Evolutionary conservation across 2,797 vertebrate species (phyloP).

Genomic region (Ctenosaura bakeri): DNA sequence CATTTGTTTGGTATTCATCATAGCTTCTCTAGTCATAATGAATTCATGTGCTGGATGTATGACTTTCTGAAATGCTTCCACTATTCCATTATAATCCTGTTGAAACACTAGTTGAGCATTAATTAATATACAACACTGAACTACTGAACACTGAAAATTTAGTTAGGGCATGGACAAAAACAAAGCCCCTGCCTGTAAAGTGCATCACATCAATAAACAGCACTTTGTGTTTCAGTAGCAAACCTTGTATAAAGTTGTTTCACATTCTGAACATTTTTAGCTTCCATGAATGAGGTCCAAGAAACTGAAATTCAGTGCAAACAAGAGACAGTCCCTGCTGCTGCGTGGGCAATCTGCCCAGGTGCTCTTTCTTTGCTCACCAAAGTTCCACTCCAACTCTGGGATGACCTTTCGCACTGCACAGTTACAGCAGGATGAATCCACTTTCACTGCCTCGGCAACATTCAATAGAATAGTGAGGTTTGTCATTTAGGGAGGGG

Average conservation of each 20-base stretch:
- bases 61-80: conserved; percentile 61
- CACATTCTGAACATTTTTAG: not conserved
- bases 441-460: no score
- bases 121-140: conserved; percentile 66
- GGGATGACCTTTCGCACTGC: not conserved
- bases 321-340: not conserved
- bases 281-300: not conserved
- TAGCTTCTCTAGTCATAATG: conserved; percentile 60
- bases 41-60: conserved; percentile 54
- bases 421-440: no score
- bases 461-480: no score
- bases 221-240: not conserved
- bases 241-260: not conserved
- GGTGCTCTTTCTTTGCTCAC: not conserved
- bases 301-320: not conserved
- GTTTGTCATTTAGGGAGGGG: no score
- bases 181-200: conserved; percentile 20
- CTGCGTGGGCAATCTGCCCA: no score
- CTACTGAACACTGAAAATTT: conserved; percentile 33
- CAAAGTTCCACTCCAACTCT: not conserved
- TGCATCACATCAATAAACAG: not conserved
- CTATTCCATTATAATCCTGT: conserved; percentile 52
- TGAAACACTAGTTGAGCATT: conserved; percentile 53
- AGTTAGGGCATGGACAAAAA: conserved; percentile 20
- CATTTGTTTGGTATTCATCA: conserved; percentile 73